Conservation (phyloP, 2,113 vertebrate species). For the Prionailurus viverrinus region DNA sequence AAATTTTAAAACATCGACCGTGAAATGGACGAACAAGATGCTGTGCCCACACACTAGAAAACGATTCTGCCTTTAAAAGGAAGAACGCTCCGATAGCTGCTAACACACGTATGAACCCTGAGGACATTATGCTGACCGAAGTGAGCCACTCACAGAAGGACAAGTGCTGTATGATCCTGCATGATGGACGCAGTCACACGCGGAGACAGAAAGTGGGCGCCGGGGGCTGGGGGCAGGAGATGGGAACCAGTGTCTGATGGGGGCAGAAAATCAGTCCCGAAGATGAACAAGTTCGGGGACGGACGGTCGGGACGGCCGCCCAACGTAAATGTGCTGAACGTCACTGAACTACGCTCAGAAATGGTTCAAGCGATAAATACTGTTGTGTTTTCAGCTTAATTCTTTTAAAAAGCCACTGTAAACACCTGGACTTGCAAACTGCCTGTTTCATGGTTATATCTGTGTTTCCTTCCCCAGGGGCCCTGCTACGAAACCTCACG, state of each 20-base stretch:
- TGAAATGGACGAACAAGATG: fast-evolving
- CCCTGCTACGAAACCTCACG: neutral
- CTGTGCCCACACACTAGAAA: neutral
- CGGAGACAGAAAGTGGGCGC: neutral
- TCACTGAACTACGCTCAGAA: neutral
- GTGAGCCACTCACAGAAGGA: neutral
- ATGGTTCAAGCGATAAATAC: fast-evolving
- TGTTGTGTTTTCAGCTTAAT: neutral
- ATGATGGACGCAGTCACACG: neutral
- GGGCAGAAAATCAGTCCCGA: neutral
- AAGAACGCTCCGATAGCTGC: neutral
- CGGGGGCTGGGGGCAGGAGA: neutral
- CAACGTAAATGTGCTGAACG: fast-evolving
- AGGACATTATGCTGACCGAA: neutral
- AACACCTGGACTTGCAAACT: neutral
- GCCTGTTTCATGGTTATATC: neutral
- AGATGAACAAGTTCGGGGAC: neutral
- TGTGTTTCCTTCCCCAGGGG: neutral
- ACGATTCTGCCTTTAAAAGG: neutral
- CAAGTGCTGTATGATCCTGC: neutral
- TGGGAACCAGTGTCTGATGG: neutral
- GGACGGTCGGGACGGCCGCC: fast-evolving
- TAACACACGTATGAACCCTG: fast-evolving
- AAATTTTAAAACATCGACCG: no score
- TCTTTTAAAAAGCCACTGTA: neutral